phyloP scores from a whole-genome alignment of 2,797 vertebrate species.

The Babyrousa celebensis region DNA sequence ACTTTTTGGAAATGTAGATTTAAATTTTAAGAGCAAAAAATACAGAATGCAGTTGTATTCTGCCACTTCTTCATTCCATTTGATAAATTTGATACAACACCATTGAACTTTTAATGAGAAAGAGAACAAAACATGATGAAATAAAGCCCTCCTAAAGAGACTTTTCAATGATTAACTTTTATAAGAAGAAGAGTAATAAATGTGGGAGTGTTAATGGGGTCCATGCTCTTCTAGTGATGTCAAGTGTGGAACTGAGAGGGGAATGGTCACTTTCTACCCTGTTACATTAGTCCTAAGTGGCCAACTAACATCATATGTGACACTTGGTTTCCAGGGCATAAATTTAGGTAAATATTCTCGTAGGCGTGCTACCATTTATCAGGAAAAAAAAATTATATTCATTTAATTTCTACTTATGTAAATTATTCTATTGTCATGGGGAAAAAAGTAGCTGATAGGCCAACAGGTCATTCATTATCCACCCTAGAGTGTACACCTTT shows the following conservation, averaged over 20 bases:
- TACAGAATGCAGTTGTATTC: neutral
- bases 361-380: neutral
- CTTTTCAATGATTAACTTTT: conserved; percentile 5
- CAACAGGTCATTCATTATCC: neutral
- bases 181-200: neutral
- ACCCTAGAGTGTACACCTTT: neutral
- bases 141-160: neutral
- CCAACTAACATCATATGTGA: neutral
- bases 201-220: neutral
- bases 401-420: conserved; percentile 30
- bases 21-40: conserved; percentile 5
- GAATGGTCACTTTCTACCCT: neutral
- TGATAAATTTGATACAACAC: neutral
- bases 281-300: neutral
- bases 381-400: neutral
- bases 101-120: conserved; percentile 3
- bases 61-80: neutral
- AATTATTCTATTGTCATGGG: neutral
- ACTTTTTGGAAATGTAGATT: neutral
- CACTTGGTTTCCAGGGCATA: conserved; percentile 1
- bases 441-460: neutral
- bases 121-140: neutral
- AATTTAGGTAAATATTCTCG: neutral
- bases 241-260: neutral
- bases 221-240: neutral